phyloP scores from a whole-genome alignment of 2,113 vertebrate genomes.

The Notothenia rossii region DNA sequence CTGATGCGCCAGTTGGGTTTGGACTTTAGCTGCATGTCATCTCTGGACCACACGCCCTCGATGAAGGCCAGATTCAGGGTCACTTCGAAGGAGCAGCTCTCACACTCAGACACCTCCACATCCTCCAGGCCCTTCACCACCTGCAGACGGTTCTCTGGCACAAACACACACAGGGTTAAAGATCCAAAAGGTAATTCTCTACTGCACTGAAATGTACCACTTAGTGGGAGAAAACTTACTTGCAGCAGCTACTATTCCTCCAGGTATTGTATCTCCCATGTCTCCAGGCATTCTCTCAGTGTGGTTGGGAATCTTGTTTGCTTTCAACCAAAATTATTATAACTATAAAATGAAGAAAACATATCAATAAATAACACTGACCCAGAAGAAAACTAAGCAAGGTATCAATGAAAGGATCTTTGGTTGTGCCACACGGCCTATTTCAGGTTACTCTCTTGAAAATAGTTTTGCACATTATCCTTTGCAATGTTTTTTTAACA shows the following conservation, averaged over 20 bases:
- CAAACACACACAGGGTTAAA: slow-evolving; percentile 9
- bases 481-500: no score
- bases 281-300: slow-evolving; percentile 21
- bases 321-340: slow-evolving; percentile 8
- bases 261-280: slow-evolving; percentile 74
- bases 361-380: no score
- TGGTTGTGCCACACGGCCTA: no score
- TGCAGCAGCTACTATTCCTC: slow-evolving; percentile 77
- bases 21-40: slow-evolving; percentile 86
- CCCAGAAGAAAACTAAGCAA: no score
- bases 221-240: slow-evolving; percentile 57
- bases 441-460: no score
- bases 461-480: no score
- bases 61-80: slow-evolving; percentile 89
- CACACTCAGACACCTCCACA: slow-evolving; percentile 85
- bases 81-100: slow-evolving; percentile 87
- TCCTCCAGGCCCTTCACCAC: slow-evolving; percentile 88
- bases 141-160: slow-evolving; percentile 90
- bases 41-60: slow-evolving; percentile 89
- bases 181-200: not conserved
- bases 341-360: slow-evolving; percentile 20
- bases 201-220: not conserved
- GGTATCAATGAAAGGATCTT: no score
- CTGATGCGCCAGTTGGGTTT: slow-evolving; percentile 83
- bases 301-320: slow-evolving; percentile 17